phyloP scores from a whole-genome alignment of 64 coral and sea anemone species.

The Anthopleura sola region DNA sequence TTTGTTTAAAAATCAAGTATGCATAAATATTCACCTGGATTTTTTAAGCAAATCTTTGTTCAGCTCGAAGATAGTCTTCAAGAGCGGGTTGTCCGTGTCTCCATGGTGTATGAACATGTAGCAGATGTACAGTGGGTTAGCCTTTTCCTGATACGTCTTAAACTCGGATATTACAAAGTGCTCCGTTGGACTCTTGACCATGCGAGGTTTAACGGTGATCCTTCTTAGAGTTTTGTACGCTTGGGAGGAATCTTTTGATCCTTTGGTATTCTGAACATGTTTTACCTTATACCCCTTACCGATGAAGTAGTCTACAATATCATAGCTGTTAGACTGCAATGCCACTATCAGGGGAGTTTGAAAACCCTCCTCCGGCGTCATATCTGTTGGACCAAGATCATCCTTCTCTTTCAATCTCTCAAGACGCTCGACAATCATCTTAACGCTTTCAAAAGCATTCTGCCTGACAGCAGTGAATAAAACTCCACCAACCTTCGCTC shows the following conservation, averaged over 20 bases:
- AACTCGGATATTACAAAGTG: constrained; percentile 42
- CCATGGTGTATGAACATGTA: constrained; percentile 55
- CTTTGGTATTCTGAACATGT: not conserved
- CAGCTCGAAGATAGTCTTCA: no score
- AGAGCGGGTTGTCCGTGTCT: no score
- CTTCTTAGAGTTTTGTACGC: no score
- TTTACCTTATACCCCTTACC: constrained; percentile 11
- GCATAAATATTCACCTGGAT: no score
- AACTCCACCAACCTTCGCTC: constrained; percentile 36
- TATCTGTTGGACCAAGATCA: constrained; percentile 52
- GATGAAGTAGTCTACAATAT: constrained; percentile 59
- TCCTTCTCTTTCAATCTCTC: not conserved
- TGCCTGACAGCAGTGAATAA: constrained; percentile 60
- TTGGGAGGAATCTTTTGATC: not conserved
- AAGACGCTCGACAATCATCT: not conserved
- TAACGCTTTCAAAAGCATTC: constrained; percentile 49
- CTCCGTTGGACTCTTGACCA: no score
- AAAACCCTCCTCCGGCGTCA: constrained; percentile 13
- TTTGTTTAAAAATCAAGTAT: no score
- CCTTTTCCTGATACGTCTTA: constrained; percentile 46
- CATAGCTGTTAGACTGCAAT: constrained; percentile 24
- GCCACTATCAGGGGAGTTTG: constrained; percentile 53
- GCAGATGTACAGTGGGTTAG: constrained; percentile 64
- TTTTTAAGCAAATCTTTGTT: no score
- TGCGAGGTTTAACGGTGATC: no score